Evolutionary conservation across 2,797 vertebrate species (phyloP).

Genomic region (Danio choprae): DNA sequence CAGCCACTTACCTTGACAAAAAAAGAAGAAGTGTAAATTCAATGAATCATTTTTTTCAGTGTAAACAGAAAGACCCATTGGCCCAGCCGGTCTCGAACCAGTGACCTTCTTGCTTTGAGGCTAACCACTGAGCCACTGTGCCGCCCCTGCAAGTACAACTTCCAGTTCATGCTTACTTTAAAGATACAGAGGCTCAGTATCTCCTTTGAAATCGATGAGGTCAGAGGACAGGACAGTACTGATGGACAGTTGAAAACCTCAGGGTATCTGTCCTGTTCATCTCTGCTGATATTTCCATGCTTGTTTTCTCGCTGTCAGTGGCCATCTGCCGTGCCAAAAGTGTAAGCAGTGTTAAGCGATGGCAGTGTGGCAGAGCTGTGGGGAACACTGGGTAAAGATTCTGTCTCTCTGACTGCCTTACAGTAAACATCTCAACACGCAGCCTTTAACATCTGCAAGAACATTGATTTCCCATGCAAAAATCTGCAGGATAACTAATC

Average conservation of each 20-base stretch:
- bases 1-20: no score
- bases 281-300: constrained; percentile 38
- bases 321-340: constrained; percentile 45
- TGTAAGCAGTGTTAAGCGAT: constrained; percentile 53
- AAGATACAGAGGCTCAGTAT: background rate
- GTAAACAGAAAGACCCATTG: no score
- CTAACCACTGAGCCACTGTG: no score
- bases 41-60: no score
- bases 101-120: no score
- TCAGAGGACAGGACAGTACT: constrained; percentile 10
- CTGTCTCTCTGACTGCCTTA: background rate
- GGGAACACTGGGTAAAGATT: constrained; percentile 22
- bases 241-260: constrained; percentile 4
- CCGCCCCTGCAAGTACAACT: no score
- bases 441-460: background rate
- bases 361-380: constrained; percentile 31
- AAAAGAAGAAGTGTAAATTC: no score
- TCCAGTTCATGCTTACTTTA: background rate
- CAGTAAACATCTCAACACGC: constrained; percentile 4
- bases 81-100: no score
- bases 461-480: background rate
- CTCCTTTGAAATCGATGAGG: background rate
- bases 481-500: background rate
- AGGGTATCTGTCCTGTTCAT: constrained; percentile 25
- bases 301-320: constrained; percentile 37